phyloP scores from a whole-genome alignment of 2,888 invertebrate species.

The Spilarctia lutea region DNA sequence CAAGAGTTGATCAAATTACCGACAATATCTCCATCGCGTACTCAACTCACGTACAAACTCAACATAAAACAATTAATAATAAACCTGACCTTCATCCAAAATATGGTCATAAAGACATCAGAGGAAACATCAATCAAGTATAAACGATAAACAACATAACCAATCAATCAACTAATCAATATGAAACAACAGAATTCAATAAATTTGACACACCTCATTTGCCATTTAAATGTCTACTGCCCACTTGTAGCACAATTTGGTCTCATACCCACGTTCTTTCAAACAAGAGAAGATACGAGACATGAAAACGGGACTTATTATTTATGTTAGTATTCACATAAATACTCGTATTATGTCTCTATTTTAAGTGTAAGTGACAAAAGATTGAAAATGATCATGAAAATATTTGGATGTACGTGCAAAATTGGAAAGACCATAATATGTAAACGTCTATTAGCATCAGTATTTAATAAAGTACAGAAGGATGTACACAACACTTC shows the following conservation, averaged over 20 bases:
- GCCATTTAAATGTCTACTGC: slow-evolving; percentile 36
- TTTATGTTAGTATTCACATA: not conserved
- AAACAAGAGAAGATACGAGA: slow-evolving; percentile 6
- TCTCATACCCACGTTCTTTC: slow-evolving; percentile 39
- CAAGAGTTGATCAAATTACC: not conserved
- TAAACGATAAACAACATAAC: slow-evolving; percentile 23
- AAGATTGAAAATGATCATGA: not conserved
- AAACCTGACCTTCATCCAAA: slow-evolving; percentile 7
- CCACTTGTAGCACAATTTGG: slow-evolving; percentile 29
- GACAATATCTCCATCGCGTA: not conserved
- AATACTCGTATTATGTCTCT: not conserved
- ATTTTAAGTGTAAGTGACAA: not conserved
- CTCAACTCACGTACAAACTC: not conserved
- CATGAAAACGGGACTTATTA: not conserved
- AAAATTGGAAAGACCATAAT: too few relatives aligned
- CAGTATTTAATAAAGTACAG: not conserved
- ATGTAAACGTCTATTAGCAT: not conserved
- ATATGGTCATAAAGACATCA: slow-evolving; percentile 22
- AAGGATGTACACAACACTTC: not conserved
- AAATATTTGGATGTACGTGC: slow-evolving; percentile 2
- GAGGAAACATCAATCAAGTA: slow-evolving; percentile 44
- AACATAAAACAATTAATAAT: slow-evolving; percentile 11
- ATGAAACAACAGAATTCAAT: slow-evolving; percentile 37
- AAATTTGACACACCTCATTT: slow-evolving; percentile 39
- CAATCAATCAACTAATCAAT: slow-evolving; percentile 24